A percentile compares a stretch with the other conserved stretches of the same genome.
Conservation (phyloP, 2,888 invertebrate species). For the Odiellus spinosus region DNA sequence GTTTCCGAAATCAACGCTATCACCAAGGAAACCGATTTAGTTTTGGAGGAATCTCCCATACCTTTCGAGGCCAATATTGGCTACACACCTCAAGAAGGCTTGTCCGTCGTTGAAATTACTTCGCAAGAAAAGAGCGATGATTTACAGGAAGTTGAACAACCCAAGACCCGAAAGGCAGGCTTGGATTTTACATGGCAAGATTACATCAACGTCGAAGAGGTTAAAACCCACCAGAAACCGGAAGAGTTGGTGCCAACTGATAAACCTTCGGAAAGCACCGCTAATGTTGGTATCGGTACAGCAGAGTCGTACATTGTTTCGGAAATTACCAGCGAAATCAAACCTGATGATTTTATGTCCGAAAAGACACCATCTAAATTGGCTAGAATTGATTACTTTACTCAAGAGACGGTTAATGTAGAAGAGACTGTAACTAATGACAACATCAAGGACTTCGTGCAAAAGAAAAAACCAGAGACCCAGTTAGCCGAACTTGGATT, state of each 20-base stretch:
- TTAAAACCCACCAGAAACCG: slow-evolving; percentile 14
- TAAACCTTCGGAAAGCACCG: too few relatives aligned
- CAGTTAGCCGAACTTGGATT: slow-evolving; percentile 33
- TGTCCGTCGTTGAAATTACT: background rate
- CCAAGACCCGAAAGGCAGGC: slow-evolving; percentile 11
- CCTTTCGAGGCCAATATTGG: slow-evolving; percentile 10
- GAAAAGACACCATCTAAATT: background rate
- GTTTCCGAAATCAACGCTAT: slow-evolving; percentile 17
- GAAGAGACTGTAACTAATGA: slow-evolving; percentile 4
- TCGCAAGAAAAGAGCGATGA: slow-evolving; percentile 10
- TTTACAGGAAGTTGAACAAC: slow-evolving; percentile 5
- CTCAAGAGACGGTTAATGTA: slow-evolving; percentile 11
- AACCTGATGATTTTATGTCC: background rate
- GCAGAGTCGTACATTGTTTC: background rate
- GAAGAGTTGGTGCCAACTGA: slow-evolving; percentile 12
- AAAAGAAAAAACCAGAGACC: slow-evolving; percentile 22
- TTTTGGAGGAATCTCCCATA: slow-evolving; percentile 8
- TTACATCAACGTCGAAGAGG: slow-evolving; percentile 18
- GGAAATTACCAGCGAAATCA: background rate
- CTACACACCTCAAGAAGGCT: slow-evolving; percentile 3
- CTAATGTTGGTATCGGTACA: background rate
- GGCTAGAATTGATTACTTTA: slow-evolving; percentile 9
- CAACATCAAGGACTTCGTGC: too few relatives aligned
- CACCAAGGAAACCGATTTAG: slow-evolving; percentile 6
- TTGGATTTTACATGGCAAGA: slow-evolving; percentile 13